A percentile compares a stretch with the other conserved stretches of the same genome.
These are phyloP conservation scores for Drosophila peninsularis DNA, from an alignment of 2,888 invertebrate genomes.

Conservation along the genomic window DNA sequence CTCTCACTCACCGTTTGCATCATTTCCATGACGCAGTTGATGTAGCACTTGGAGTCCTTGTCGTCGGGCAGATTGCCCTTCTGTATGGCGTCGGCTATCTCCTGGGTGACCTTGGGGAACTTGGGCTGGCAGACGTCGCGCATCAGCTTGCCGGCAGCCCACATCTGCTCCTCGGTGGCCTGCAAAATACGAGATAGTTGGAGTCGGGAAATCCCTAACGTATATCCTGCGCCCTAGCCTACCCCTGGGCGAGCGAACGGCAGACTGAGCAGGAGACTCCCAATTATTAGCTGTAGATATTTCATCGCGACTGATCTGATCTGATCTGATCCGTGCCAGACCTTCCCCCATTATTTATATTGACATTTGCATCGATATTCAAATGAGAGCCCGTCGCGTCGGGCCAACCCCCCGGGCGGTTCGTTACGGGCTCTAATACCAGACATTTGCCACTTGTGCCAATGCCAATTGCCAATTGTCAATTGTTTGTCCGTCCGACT, in stretches of 20 bases:
- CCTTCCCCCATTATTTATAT: slow-evolving; percentile 29
- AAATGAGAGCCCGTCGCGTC: slow-evolving; percentile 2
- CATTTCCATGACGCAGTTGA: slow-evolving; percentile 85
- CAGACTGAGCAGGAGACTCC: slow-evolving; percentile 23
- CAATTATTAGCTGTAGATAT: slow-evolving; percentile 21
- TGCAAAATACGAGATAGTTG: slow-evolving; percentile 28
- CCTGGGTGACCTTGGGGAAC: slow-evolving; percentile 83
- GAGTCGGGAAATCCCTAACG: background rate
- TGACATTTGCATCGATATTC: slow-evolving; percentile 10
- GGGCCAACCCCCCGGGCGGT: slow-evolving; percentile 6
- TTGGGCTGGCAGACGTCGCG: slow-evolving; percentile 88
- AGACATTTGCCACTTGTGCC: slow-evolving; percentile 15
- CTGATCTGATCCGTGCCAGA: background rate
- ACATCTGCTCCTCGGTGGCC: slow-evolving; percentile 87
- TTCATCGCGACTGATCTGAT: slow-evolving; percentile 26
- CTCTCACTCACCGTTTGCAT: slow-evolving; percentile 85
- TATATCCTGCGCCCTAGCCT: background rate
- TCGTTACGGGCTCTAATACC: slow-evolving; percentile 16
- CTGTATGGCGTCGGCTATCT: slow-evolving; percentile 76
- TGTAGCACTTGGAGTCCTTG: slow-evolving; percentile 85
- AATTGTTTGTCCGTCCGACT: background rate
- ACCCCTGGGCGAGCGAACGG: slow-evolving; percentile 42
- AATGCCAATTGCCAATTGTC: slow-evolving; percentile 9
- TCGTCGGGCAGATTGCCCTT: slow-evolving; percentile 79
- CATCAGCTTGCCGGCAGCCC: slow-evolving; percentile 87